Evolutionary conservation across 2,888 invertebrate species (phyloP), one percentile per base, ranked within the genome.

Genomic region (Patella depressa): DNA sequence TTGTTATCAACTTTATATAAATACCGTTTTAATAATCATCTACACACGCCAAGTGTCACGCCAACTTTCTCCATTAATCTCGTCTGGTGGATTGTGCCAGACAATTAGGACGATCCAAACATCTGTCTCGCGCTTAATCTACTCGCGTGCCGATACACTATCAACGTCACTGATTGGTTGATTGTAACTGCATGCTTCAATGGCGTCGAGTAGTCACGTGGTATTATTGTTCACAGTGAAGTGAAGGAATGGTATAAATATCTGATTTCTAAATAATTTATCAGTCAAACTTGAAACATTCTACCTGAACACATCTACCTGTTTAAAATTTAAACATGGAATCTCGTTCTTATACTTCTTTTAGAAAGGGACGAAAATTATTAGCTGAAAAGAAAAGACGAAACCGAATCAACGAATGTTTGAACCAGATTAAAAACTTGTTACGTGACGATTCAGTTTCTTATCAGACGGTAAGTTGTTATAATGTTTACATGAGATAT

Each of bases 101-200:
- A 65, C 59, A 65, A n/a, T 65, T 65, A 65, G 11, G 19, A 11
- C 2, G 19, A 65, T 65, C 65, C 9, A 11, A 65, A 65, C 65
- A 65, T 65, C 65, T 65, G 65, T 19, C 65, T 65, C 4, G 15
- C n/a, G 65, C n/a, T 4, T 65, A 65, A 65, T 65, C 65, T 4
- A 65, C n/a, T 65, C 65, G 65, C 65, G 65, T 65, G 65, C n/a
- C 65, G 17, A 65, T 65, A 65, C 65, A 65, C 65, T 45, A 45
- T 45, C 45, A 45, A 45, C 45, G n/a, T 65, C 65, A 65, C 65
- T 65, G 65, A 65, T 65, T 65, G 65, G 65, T 12, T 19, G 12
- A 65, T 65, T 15, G 65, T 65, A 65, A 19, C n/a, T 19, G 65
- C 15, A 65, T 65, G 65, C 65, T 65, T 65, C 65, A 65, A 19